Percentiles rank a stretch among this genome's conserved stretches.
Evolutionary conservation across 1,140 invertebrate genomes (phyloP).

Genomic region (Psix sp.): DNA sequence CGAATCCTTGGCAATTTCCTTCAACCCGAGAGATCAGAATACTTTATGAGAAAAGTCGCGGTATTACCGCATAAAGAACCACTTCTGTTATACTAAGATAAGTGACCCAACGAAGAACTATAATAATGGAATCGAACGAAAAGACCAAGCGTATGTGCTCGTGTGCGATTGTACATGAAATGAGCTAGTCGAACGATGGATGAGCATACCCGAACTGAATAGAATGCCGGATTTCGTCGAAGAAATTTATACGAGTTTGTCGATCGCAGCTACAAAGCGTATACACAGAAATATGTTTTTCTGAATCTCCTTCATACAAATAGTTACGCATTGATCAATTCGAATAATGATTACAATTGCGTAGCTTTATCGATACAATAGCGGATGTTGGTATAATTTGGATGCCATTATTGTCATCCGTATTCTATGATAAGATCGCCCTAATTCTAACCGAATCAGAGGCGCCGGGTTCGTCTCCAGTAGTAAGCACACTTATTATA

Average conservation of each 20-base stretch:
- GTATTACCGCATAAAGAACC: slow-evolving; percentile 52
- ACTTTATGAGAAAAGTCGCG: slow-evolving; percentile 57
- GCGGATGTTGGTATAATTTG: slow-evolving; percentile 6
- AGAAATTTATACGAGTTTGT: slow-evolving; percentile 31
- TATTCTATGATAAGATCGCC: neutral
- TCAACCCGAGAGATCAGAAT: slow-evolving; percentile 47
- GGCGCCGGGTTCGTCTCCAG: slow-evolving; percentile 6
- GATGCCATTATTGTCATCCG: slow-evolving; percentile 3
- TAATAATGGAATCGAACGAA: slow-evolving; percentile 35
- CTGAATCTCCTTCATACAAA: neutral
- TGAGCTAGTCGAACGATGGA: slow-evolving; percentile 32
- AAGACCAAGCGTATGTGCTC: slow-evolving; percentile 23
- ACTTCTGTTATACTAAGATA: slow-evolving; percentile 52
- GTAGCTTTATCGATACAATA: slow-evolving; percentile 13
- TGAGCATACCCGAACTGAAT: slow-evolving; percentile 29
- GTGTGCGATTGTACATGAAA: slow-evolving; percentile 51
- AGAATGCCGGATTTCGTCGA: slow-evolving; percentile 18
- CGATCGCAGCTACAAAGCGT: slow-evolving; percentile 9
- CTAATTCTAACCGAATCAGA: slow-evolving; percentile 14
- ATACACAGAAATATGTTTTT: slow-evolving; percentile 31
- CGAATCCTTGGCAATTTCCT: slow-evolving; percentile 41
- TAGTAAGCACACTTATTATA: slow-evolving; percentile 25
- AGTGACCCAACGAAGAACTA: slow-evolving; percentile 36
- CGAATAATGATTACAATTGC: slow-evolving; percentile 18
- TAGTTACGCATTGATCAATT: slow-evolving; percentile 14